Evolutionary conservation across 2,797 vertebrate genomes (phyloP), one percentile per base, ranked within the genome.

Genomic region (Thalassophryne amazonica): DNA sequence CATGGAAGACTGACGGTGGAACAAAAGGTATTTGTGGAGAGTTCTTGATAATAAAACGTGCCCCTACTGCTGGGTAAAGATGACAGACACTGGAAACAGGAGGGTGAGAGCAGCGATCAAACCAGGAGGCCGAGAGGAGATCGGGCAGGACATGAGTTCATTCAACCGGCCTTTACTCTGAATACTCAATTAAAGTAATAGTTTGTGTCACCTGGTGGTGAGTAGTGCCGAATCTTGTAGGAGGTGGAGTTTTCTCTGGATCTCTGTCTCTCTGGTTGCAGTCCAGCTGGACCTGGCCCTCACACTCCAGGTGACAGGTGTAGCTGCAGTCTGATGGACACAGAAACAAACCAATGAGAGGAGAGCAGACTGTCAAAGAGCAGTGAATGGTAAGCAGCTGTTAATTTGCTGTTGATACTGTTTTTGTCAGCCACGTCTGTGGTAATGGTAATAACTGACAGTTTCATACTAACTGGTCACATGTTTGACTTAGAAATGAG

Each of bases 271-370:
- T 91, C 60, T 65, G 89, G 79, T 92, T 93, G 73, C 96, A 98
- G 73, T 98, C 94, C 69, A 99, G 87, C 74, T 92, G 94, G 62
- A 98, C 90, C 51, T 90, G 90, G 62, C 70, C 77, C 75, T 87
- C 81, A 72, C 96, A 98, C 48, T 94, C 92, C 49, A 91, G 88
- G 71, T 97, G 97, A 62, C 94, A 95, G 20, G 94, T 97, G 86
- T 96, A 97, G 55, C 90, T 93, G 85, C 95, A 98, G 71, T 98
- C 97, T 99, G 80, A 60, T 10, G 51, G 65, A 61, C 22, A 59
- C 24, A 76, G 11, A 50, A 42, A 61, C 17, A 67, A 7, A 65
- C 12, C 7, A 23, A 25, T 58, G 39, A 78, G 51, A 40, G 2
- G 16, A 14, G 9, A 48, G 10, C 27, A 24, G 6, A 13, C 3